These are phyloP conservation scores for Hyles vespertilio DNA, from an alignment of 1,140 invertebrate genomes.

Conservation along the genomic window DNA sequence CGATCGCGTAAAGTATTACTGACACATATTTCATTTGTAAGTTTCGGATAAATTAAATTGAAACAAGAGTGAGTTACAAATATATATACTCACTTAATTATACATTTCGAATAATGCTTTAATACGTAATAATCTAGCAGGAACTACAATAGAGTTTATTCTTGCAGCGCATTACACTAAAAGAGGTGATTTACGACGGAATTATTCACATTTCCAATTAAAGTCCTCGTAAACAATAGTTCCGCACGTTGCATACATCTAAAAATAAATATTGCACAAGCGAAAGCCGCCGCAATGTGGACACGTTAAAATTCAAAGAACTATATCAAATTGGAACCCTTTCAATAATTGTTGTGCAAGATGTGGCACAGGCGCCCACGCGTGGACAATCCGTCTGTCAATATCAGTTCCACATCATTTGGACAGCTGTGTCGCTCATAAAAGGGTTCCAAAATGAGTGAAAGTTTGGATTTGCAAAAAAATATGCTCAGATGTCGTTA, in stretches of 20 bases:
- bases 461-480: conserved; percentile 30
- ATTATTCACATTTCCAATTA: too few species aligned
- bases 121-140: too few species aligned
- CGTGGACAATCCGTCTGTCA: conserved; percentile 16
- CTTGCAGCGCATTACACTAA: too few species aligned
- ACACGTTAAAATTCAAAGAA: background rate
- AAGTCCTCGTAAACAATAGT: too few species aligned
- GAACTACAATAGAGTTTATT: too few species aligned
- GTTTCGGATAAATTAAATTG: too few species aligned
- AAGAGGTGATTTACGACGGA: too few species aligned
- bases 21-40: background rate
- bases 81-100: too few species aligned
- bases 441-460: conserved; percentile 32
- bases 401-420: too few species aligned
- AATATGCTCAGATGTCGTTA: too few species aligned
- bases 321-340: conserved; percentile 12
- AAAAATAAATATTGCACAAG: conserved; percentile 19
- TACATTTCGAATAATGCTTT: too few species aligned
- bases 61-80: too few species aligned
- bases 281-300: conserved; percentile 10
- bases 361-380: conserved; percentile 19
- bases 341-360: conserved; percentile 31
- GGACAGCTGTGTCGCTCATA: conserved; percentile 1
- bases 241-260: conserved; percentile 3
- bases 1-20: background rate